Evolutionary conservation across 2,888 invertebrate genomes (phyloP).

Genomic region (Scaptomyza parva): DNA sequence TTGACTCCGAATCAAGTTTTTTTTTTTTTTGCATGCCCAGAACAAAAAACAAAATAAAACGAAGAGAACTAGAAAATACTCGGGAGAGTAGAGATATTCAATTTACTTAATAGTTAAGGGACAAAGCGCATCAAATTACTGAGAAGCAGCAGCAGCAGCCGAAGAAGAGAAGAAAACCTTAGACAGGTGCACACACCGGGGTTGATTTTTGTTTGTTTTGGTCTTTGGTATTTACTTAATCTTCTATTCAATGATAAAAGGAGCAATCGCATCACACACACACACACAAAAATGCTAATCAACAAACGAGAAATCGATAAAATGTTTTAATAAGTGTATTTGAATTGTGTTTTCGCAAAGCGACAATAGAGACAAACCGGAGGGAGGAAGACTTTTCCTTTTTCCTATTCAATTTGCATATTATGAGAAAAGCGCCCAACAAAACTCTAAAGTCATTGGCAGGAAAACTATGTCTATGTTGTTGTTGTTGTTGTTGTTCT

Average conservation of each 20-base stretch:
- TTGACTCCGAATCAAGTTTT: conserved; percentile 36
- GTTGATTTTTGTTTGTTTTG: conserved; percentile 51
- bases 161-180: conserved; percentile 16
- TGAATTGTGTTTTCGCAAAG: conserved; percentile 63
- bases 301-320: conserved; percentile 74
- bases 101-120: conserved; percentile 75
- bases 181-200: conserved; percentile 38
- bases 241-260: conserved; percentile 48
- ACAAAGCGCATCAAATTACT: conserved; percentile 70
- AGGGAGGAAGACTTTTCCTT: conserved; percentile 30
- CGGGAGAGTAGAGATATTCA: conserved; percentile 58
- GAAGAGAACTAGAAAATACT: conserved; percentile 10
- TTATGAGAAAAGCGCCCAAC: conserved; percentile 59
- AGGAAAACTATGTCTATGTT: conserved; percentile 23
- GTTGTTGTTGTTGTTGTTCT: not conserved
- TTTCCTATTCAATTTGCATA: conserved; percentile 66
- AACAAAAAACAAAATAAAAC: conserved; percentile 3
- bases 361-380: conserved; percentile 23
- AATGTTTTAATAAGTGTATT: conserved; percentile 65
- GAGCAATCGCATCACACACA: conserved; percentile 38
- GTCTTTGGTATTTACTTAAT: not conserved
- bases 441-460: conserved; percentile 31
- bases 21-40: too few relatives aligned
- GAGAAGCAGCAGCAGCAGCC: not conserved
- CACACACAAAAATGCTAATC: conserved; percentile 70